Base-by-base conservation (phyloP, 2,113 vertebrate genomes). In the Osmerus eperlanus region DNA sequence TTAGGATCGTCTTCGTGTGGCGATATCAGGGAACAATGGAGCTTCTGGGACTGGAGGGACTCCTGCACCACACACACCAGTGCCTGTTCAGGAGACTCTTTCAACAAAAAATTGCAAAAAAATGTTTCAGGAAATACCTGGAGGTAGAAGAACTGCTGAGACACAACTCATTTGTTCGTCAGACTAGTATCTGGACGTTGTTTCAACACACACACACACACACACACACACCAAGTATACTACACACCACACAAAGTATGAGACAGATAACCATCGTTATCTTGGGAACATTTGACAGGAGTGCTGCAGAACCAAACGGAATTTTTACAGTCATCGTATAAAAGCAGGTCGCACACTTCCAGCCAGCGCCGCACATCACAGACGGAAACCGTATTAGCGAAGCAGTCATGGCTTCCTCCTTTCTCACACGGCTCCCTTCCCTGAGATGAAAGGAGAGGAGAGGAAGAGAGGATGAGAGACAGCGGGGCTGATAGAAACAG, bases 361-460 rank as follows among this genome's bases (percentile, higher is more conserved):
- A 62, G 70, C 25, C 25, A 28, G 25, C 23, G 5, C 5, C 41
- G 9, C 41, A 7, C 41, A 47, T 11, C 41, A 1, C 41, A 1
- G 41, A 47, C 8, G 41, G 41, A 12, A 47, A 47, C 41, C 41
- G 41, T 47, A 12, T 47, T 47, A 47, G 41, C 41, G 1, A 47
- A 47, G 41, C 9, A 2, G 41, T 68, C 64, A 36, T 51, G 51
- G 71, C 76, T 85, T 84, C 83, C 83, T 85, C 78, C 36, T 83
- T 81, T 85, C 86, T 89, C 86, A 89, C 72, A 78, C 78, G 60
- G 74, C 69, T 78, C 70, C 29, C 68, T 73, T 84, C 78, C 81
- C 56, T 80, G 15, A 67, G 62, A 54, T 28, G 67, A 79, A 56
- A 36, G 28, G 23, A 13, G 67, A 13, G 67, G 32, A 29, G 23